Evolutionary conservation across 2,888 invertebrate genomes (phyloP), one percentile per base, ranked within the genome.

Genomic region (Caradrina kadenii): DNA sequence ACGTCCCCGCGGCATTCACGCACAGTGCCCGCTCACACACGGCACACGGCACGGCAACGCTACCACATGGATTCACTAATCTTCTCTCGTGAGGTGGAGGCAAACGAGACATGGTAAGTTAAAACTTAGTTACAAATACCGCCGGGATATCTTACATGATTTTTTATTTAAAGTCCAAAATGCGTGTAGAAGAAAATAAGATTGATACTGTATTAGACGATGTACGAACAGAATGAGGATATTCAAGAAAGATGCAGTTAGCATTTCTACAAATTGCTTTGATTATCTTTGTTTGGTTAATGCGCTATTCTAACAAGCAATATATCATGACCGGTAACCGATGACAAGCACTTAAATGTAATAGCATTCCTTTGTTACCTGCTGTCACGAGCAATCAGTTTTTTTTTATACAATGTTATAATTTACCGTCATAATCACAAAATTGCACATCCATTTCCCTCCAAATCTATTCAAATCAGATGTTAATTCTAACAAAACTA

Each of bases 1-100:
- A 19, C 70, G 82, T 78, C 67, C 83, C 73, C 77, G 58, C 64
- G 74, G 79, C 63, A 81, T 77, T 79, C 59, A 50, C 56, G 31
- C 69, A n/a, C 58, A 0, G 71, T 83, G 71, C 21, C 55, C 86
- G 45, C 58, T 80, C 21, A 17, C 70, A 56, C 71, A 81, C 86
- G 84, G 62, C 49, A 50, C 39, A 71, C 67, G 76, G 42, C 10
- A 76, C 60, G 68, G n/a, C 13, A 70, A 35, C 15, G 42, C n/a
- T 21, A 54, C 42, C 13, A 15, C 42, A 0, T 45, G 5, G 19
- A 19, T 56, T 22, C 11, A 45, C 13, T 45, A 11, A n/a, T 35
- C 22, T 50, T n/a, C 6, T 13, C 13, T 42, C 31, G 11, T n/a
- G 0, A 35, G 49, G 15, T 19, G 39, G 8, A 35, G 35, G 10